Base-by-base conservation (phyloP, 1,140 invertebrate genomes). In the Euschistus heros region DNA sequence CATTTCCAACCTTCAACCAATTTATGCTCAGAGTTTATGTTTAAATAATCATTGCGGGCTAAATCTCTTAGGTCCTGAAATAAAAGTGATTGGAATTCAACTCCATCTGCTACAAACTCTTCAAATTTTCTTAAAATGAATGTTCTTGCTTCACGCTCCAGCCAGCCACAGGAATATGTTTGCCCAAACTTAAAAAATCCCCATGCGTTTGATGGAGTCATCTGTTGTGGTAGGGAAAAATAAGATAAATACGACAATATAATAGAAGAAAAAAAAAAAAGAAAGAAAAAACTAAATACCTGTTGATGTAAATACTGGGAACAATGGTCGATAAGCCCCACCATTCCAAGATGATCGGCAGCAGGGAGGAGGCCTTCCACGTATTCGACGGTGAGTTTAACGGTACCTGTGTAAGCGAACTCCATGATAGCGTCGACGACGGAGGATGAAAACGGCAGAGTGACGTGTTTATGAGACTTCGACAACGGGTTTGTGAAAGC, bases 401-500 rank as follows among this genome's bases (percentile, higher is more conserved):
- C 85, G 24, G 75, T 75, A 42, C 84, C 81, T 13, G 83, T 84
- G 72, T 87, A 87, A 0, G 82, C 82, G 71, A 81, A 87, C 67
- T 87, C 82, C 27, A 87, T 74, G 60, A 87, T 80, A 15, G 76
- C 73, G n/a, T 74, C 68, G 69, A 80, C 70, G 10, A 76, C 70
- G 15, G 77, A 71, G 4, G 72, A 68, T 3, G 72, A 65, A 8
- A 77, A 71, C 0, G 73, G 64, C 69, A 75, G 73, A 65, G 79
- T 78, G 13, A 68, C 26, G 5, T 55, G 66, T 13, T 37, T 37
- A 13, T 37, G 33, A 37, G 33, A 37, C 8, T 37, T 37, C 6
- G 33, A 37, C 33, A 37, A 10, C 10, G 33, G 33, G 59, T 84
- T 84, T 42, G 82, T 81, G 72, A 87, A 86, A 54, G 84, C 74